Base-by-base conservation (phyloP, 2,888 invertebrate genomes). In the Drosophila mulleri region DNA sequence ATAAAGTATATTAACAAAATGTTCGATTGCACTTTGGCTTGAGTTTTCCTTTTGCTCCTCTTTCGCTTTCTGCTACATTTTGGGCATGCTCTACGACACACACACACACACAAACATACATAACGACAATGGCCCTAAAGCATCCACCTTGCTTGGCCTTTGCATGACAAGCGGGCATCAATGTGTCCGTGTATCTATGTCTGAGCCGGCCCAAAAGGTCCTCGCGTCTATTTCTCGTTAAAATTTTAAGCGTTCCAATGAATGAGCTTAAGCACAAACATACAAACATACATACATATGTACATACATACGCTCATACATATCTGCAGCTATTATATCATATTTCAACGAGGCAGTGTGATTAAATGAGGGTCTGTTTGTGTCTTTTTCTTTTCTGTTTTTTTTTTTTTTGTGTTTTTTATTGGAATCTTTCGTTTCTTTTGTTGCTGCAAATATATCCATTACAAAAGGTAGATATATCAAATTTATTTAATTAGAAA, bases 1-100 rank as follows among this genome's bases (percentile, higher is more conserved):
- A 82, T 88, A 85, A 88, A 84, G 80, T 85, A 75, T 85, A 88
- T 83, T 80, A 83, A 83, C 76, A 85, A 83, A 83, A 88, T 83
- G 76, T 88, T 89, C 79, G 82, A 88, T 83, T 84, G 89, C 89
- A 84, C 84, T 84, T 78, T 86, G 87, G 69, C 76, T 73, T 76
- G 64, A 61, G 73, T 70, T 82, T 63, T 57, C 48, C 68, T 69
- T 61, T 44, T 53, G 65, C 59, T 65, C 14, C 50, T 50, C 62
- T 56, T 59, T 20, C 3, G 29, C 14, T 45, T 45, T 26, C 35
- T 47, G 53, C 35, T 56, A 52, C 47, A 53, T 56, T 60, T 16
- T 45, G 20, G 20, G 59, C 50, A 62, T 63, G 47, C 48, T 48
- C 56, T 57, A n/a, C 47, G 3, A 3, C 32, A 50, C 6, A 50